Evolutionary conservation across 2,888 invertebrate species (phyloP), one percentile per base, ranked within the genome.

Genomic region (Epirrhoe tristata): DNA sequence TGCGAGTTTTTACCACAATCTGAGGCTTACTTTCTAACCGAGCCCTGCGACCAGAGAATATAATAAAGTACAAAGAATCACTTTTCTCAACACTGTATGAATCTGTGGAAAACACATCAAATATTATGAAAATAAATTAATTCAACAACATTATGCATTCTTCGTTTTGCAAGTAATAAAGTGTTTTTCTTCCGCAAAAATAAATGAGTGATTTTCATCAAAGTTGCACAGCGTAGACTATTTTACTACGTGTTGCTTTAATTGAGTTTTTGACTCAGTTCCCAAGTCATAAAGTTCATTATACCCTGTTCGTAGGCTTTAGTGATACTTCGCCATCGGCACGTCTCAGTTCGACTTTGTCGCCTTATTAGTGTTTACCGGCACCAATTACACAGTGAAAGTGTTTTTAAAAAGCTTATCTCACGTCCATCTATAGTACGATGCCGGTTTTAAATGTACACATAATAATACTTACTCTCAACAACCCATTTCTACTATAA

Each of bases 351-450:
- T 60, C 64, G 66, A 78, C 72, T 81, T 81, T 83, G 81, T 82
- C 81, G 74, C 83, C 82, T 80, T 85, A 86, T 83, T 84, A 83
- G 80, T 80, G 74, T 75, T 81, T 80, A 83, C 81, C 79, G 77
- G 75, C 76, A 79, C 81, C 81, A 85, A 87, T 86, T 89, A 86
- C 82, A 77, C 77, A 85, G 90, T 82, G 90, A 91, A 90, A 91
- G 91, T 90, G 83, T 82, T 86, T 83, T 81, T 70, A 79, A 84
- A 81, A 78, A 71, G 54, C 65, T 74, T 74, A 72, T 75, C 85
- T 80, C 82, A 83, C 82, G 84, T 82, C 75, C 66, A 86, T 89
- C 84, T 81, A 72, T 67, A 63, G 65, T 61, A 63, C 63, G 60
- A 24, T 31, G 59, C 53, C 59, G 50, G 16, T 60, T 54, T 67